These are phyloP conservation scores for Tenebrio molitor DNA, from an alignment of 1,140 invertebrate genomes.

Conservation along the genomic window DNA sequence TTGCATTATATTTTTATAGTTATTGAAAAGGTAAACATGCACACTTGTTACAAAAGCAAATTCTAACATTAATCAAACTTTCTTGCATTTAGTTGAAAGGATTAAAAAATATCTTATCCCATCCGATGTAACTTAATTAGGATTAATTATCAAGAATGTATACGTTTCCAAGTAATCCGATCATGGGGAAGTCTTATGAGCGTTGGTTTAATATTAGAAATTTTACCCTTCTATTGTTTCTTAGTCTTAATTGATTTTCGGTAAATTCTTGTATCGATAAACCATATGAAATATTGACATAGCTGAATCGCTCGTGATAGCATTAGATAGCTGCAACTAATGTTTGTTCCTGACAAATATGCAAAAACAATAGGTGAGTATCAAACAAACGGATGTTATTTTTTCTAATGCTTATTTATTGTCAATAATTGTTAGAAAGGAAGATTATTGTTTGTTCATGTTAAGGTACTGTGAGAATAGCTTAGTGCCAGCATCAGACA, in stretches of 20 bases:
- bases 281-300: conserved; percentile 3
- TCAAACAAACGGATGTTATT: conserved; percentile 27
- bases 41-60: conserved; percentile 8
- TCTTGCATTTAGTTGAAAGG: not conserved
- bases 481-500: not conserved
- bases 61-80: too few species aligned
- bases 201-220: conserved; percentile 46
- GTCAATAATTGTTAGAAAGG: conserved; percentile 27
- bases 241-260: conserved; percentile 46
- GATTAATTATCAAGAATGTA: conserved; percentile 22
- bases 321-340: conserved; percentile 24
- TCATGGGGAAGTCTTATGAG: conserved; percentile 45
- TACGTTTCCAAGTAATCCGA: conserved; percentile 45
- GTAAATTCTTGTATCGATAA: not conserved
- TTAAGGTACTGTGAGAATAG: not conserved
- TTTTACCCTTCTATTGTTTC: conserved; percentile 44
- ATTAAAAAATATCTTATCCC: not conserved
- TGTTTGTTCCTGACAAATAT: conserved; percentile 32
- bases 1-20: conserved; percentile 48
- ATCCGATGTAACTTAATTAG: conserved; percentile 28
- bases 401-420: conserved; percentile 18
- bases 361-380: conserved; percentile 25
- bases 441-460: conserved; percentile 19
- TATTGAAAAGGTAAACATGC: conserved; percentile 42
- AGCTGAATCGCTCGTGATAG: conserved; percentile 9